Conservation (phyloP, 2,113 vertebrate genomes). For the Myrmecobius fasciatus region DNA sequence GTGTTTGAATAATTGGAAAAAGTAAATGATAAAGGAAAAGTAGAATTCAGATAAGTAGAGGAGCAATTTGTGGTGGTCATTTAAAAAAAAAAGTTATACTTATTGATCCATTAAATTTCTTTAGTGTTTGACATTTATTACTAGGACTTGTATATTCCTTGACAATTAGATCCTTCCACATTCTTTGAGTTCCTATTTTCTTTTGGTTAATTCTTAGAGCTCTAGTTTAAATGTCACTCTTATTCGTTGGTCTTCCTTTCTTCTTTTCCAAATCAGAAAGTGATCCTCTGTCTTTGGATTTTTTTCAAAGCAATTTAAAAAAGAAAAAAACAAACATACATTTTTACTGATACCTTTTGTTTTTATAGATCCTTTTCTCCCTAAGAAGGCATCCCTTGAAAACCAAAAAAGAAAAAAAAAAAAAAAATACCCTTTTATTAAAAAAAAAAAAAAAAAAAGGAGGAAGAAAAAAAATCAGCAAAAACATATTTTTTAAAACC, state of each 20-base stretch:
- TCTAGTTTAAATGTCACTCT: no score
- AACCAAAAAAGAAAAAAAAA: no score
- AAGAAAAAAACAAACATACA: background rate
- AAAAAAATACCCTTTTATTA: no score
- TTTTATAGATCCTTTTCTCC: no score
- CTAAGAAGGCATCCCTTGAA: background rate
- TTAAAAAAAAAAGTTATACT: background rate
- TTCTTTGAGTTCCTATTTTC: background rate
- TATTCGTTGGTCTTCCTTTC: no score
- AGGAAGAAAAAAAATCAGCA: background rate
- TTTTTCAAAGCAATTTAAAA: background rate
- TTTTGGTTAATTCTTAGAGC: background rate
- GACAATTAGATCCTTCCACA: background rate
- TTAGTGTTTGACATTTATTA: background rate
- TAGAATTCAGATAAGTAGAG: background rate
- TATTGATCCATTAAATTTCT: background rate
- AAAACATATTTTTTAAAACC: background rate
- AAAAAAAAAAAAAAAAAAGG: no score
- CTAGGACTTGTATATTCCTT: background rate
- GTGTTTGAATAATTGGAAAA: background rate
- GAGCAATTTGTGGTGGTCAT: background rate
- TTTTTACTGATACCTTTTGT: background rate
- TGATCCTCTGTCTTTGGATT: no score
- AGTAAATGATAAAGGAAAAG: background rate
- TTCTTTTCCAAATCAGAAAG: no score